These are phyloP conservation scores for Cirrhinus mrigala DNA, from an alignment of 2,797 vertebrate genomes.

Conservation along the genomic window DNA sequence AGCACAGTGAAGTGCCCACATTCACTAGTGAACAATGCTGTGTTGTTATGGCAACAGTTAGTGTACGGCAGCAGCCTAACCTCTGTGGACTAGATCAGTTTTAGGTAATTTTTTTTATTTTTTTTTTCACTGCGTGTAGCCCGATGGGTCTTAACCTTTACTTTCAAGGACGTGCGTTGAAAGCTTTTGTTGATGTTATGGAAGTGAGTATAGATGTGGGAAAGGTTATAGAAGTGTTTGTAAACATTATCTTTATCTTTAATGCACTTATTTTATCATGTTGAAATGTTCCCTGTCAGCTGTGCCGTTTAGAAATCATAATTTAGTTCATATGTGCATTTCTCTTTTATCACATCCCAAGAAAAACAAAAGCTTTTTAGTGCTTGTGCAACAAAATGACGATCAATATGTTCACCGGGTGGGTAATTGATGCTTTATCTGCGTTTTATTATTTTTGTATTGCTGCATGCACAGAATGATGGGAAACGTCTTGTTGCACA, in stretches of 20 bases:
- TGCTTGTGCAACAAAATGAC: background rate
- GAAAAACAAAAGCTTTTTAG: background rate
- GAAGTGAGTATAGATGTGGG: background rate
- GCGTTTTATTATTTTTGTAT: background rate
- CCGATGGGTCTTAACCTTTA: background rate
- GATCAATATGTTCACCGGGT: background rate
- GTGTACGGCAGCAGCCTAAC: slow-evolving; percentile 3
- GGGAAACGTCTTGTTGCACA: slow-evolving; percentile 17
- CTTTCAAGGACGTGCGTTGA: background rate
- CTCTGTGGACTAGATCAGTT: background rate
- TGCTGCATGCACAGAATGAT: background rate
- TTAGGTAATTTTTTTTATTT: background rate
- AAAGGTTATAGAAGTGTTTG: background rate
- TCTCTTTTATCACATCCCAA: background rate
- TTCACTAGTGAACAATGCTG: slow-evolving; percentile 42
- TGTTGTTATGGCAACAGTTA: slow-evolving; percentile 55
- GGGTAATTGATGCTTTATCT: background rate
- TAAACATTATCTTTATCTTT: background rate
- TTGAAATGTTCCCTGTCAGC: background rate
- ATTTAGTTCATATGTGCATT: background rate
- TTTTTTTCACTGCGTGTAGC: background rate
- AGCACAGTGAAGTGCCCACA: slow-evolving; percentile 37
- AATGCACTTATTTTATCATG: background rate
- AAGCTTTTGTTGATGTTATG: background rate
- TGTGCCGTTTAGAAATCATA: background rate